Conservation (phyloP, 1,140 invertebrate species). For the Drosophila funebris region DNA sequence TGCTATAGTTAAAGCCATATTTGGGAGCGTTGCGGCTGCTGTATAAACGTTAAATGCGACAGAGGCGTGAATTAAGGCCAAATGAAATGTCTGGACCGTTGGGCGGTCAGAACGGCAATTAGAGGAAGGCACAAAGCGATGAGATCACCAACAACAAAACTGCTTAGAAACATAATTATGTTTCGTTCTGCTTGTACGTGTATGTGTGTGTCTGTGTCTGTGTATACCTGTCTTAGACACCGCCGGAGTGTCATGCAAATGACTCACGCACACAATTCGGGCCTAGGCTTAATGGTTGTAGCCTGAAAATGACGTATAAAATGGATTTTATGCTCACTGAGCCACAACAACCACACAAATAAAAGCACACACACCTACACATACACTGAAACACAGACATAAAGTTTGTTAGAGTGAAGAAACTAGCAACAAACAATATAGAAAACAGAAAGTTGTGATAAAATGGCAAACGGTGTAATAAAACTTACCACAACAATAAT, state of each 20-base stretch:
- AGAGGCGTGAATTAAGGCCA: constrained; percentile 76
- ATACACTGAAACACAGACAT: not conserved
- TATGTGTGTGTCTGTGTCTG: not conserved
- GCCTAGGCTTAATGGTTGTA: constrained; percentile 47
- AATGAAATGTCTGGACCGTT: constrained; percentile 44
- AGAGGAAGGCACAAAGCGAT: constrained; percentile 34
- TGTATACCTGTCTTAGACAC: constrained; percentile 8
- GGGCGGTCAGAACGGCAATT: constrained; percentile 28
- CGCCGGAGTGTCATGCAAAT: constrained; percentile 29
- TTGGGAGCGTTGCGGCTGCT: constrained; percentile 62
- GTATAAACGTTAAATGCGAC: constrained; percentile 15
- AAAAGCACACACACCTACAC: constrained; percentile 8
- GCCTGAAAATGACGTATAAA: constrained; percentile 67
- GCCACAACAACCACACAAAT: constrained; percentile 52
- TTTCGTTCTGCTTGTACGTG: not conserved
- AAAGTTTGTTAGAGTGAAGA: not conserved
- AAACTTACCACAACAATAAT: constrained; percentile 46
- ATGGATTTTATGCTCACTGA: constrained; percentile 67
- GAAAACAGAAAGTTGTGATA: constrained; percentile 30
- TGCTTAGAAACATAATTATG: constrained; percentile 36
- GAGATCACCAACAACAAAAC: constrained; percentile 46
- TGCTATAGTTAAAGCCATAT: constrained; percentile 57
- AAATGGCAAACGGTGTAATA: constrained; percentile 13
- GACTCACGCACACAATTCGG: constrained; percentile 33
- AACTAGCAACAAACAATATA: constrained; percentile 26